Evolutionary conservation across 2,888 invertebrate species (phyloP).

Genomic region (Kuschelorhynchus macadamiae): DNA sequence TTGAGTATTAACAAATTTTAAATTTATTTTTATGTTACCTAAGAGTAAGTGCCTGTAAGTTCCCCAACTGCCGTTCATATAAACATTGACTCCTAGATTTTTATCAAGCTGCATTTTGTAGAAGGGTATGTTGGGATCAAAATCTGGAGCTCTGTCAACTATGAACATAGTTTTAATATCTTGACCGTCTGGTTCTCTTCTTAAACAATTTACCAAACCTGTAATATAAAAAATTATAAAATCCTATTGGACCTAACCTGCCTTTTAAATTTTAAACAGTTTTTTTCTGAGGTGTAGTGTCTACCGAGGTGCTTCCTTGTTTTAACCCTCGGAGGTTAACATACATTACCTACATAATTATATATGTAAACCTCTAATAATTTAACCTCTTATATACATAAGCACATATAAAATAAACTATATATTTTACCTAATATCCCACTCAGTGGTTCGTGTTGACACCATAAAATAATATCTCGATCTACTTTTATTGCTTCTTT

Average conservation of each 20-base stretch:
- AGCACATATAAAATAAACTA: too few species aligned
- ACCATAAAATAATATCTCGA: slow-evolving; percentile 72
- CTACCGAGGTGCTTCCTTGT: too few species aligned
- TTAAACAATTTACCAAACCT: slow-evolving; percentile 80
- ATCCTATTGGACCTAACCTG: too few species aligned
- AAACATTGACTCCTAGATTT: slow-evolving; percentile 86
- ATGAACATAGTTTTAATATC: slow-evolving; percentile 70
- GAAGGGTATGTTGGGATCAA: slow-evolving; percentile 71
- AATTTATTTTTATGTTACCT: slow-evolving; percentile 6
- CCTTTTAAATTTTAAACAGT: too few species aligned
- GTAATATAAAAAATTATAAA: too few species aligned
- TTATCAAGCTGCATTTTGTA: slow-evolving; percentile 78
- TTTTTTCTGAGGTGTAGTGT: too few species aligned
- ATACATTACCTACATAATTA: too few species aligned
- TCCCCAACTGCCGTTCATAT: slow-evolving; percentile 72
- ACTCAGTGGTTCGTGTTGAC: slow-evolving; percentile 77
- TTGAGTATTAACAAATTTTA: too few species aligned
- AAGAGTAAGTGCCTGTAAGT: slow-evolving; percentile 80
- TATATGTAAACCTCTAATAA: too few species aligned
- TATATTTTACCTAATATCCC: slow-evolving; percentile 85
- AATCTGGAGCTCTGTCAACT: slow-evolving; percentile 75
- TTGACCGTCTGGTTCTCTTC: slow-evolving; percentile 73
- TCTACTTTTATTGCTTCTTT: slow-evolving; percentile 69
- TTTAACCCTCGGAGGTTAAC: too few species aligned
- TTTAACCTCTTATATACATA: too few species aligned